Evolutionary conservation across 2,888 invertebrate species (phyloP), one percentile per base, ranked within the genome.

Genomic region (Lepidocyrtinus sp.): DNA sequence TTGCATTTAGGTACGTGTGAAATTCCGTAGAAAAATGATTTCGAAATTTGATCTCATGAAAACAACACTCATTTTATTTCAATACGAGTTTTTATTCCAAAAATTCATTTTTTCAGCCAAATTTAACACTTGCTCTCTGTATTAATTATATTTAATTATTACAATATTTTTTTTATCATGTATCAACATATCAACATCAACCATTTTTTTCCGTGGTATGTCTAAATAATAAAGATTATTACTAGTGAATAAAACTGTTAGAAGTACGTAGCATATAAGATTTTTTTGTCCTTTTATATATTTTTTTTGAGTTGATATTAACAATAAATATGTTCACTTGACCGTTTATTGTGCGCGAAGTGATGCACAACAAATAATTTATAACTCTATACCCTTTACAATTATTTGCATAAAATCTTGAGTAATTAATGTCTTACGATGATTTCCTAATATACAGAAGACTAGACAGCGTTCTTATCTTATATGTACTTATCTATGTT

Each of bases 61-160:
- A 25, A 67, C 15, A 24, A 9, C 15, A 50, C 21, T 59, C 24
- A 36, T 74, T 64, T n/a, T 1, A 71, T 67, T 79, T 79, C 67
- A 79, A 73, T 80, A 79, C 79, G 79, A 73, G 74, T 70, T 80
- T 79, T 80, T 75, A 75, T 80, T 75, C 79, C 68, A 80, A 80
- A 80, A 80, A 70, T 74, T 62, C 61, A 50, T 50, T 80, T 62
- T n/a, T 74, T 75, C 79, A 80, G 79, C 79, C 79, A 80, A 80
- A 80, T 80, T 80, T 80, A 80, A 80, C 79, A 80, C 63, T 80
- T 74, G 68, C 68, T 80, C 73, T 74, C 59, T 25, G 27, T 79
- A 73, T 73, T 64, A 50, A 26, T 64, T 25, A 26, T 19, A 45
- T 25, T 15, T 67, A 65, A 67, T 61, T 55, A 55, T 75, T 68